These are phyloP conservation scores for Eupristina koningsbergeri DNA, from an alignment of 1,140 invertebrate genomes.

Conservation along the genomic window DNA sequence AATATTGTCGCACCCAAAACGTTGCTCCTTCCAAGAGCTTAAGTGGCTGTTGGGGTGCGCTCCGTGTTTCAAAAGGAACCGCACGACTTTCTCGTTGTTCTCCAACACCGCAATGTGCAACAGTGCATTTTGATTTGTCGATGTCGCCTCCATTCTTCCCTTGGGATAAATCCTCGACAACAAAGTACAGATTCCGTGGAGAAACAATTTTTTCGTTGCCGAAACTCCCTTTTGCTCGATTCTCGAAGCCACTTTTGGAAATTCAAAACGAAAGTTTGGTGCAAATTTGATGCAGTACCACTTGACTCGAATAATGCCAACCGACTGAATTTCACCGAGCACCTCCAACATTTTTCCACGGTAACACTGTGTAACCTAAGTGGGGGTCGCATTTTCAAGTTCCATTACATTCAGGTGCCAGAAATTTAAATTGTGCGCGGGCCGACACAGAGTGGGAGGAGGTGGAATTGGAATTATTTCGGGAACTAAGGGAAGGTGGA, in stretches of 20 bases:
- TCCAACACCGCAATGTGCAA: slow-evolving; percentile 32
- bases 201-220: background rate
- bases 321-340: slow-evolving; percentile 6
- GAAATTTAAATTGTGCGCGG: background rate
- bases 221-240: too few relatives aligned
- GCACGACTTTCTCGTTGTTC: slow-evolving; percentile 24
- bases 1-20: background rate
- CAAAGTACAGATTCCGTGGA: background rate
- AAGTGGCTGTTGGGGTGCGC: slow-evolving; percentile 19
- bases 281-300: background rate
- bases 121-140: background rate
- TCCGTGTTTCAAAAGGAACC: slow-evolving; percentile 35
- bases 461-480: background rate
- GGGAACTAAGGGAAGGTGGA: background rate
- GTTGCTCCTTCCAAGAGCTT: background rate
- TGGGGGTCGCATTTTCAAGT: background rate
- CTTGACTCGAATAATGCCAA: background rate
- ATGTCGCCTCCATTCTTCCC: background rate
- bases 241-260: too few relatives aligned
- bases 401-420: background rate
- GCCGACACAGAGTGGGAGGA: too few relatives aligned
- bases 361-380: background rate
- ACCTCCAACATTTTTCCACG: too few relatives aligned
- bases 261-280: too few relatives aligned
- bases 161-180: background rate